phyloP scores from a whole-genome alignment of 1,140 invertebrate genomes.

The Drosophila kurseongensis region DNA sequence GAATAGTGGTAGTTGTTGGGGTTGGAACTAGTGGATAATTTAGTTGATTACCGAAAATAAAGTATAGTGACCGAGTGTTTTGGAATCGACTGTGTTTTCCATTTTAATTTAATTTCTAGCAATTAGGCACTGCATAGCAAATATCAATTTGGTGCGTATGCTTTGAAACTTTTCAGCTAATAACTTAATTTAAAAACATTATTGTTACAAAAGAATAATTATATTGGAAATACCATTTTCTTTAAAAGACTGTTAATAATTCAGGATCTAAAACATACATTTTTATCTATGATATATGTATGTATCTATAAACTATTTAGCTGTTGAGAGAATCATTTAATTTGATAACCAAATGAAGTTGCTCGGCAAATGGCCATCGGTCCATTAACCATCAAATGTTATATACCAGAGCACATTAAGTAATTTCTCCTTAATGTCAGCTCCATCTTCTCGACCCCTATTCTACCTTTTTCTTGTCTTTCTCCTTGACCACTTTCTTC shows the following conservation, averaged over 20 bases:
- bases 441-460: not conserved
- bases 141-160: not conserved
- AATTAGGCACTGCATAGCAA: slow-evolving; percentile 4
- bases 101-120: slow-evolving; percentile 16
- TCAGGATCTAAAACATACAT: no score
- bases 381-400: slow-evolving; percentile 2
- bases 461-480: not conserved
- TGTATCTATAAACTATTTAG: not conserved
- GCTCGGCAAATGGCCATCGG: not conserved
- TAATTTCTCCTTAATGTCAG: not conserved
- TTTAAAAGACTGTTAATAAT: no score
- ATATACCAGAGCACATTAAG: not conserved
- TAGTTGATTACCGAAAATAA: slow-evolving; percentile 9
- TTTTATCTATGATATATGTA: not conserved
- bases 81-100: slow-evolving; percentile 2
- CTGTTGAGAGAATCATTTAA: not conserved
- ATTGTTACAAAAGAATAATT: no score
- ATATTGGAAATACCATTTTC: no score
- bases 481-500: not conserved
- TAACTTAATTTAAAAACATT: no score
- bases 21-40: slow-evolving; percentile 25
- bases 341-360: not conserved
- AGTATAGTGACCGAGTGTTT: not conserved
- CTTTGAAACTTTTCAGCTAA: no score
- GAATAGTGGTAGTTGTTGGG: not conserved